Base-by-base conservation (phyloP, 2,888 invertebrate genomes). In the Melinopterus prodromus region DNA sequence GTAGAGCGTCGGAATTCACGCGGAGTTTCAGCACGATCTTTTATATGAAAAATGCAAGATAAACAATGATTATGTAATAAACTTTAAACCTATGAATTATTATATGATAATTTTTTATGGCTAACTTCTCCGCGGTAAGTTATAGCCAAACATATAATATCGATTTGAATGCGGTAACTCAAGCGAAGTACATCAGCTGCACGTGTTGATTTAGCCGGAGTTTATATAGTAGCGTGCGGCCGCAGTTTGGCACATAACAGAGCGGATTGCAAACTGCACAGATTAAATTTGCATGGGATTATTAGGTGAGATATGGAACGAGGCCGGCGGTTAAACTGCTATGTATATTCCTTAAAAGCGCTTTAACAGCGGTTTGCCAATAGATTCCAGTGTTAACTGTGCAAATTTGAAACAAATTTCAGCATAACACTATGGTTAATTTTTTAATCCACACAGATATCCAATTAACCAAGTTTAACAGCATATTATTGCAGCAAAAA, bases 261-360 rank as follows among this genome's bases (percentile, higher is more conserved):
- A 9, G 2, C 53, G 53, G 53, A 53, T 7, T 4, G 53, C 53
- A 53, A 53, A 53, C 53, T 53, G 53, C 53, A 53, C 12, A 53
- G 53, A 53, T 53, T 53, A 53, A 53, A 53, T 53, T 53, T 53
- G 53, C 53, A 53, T 53, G 53, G 53, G 53, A 53, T 53, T 53
- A 53, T 53, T 26, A 53, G 5, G 53, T 12, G 53, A 53, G 53
- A 53, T 53, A 53, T 53, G 53, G 53, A 53, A 53, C 53, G 53
- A 53, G 53, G 53, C 53, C 53, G 53, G 0, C n/a, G 1, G 53
- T 53, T 9, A 53, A 53, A 53, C 12, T 53, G 53, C 12, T 9
- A 53, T n/a, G n/a, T n/a, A n/a, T 53, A 53, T 53, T 2, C 53
- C 12, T 53, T 53, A 53, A 53, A 38, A 6, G 38, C 38, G 38